phyloP scores from a whole-genome alignment of 2,888 invertebrate genomes.

The Isotomurus palustris region DNA sequence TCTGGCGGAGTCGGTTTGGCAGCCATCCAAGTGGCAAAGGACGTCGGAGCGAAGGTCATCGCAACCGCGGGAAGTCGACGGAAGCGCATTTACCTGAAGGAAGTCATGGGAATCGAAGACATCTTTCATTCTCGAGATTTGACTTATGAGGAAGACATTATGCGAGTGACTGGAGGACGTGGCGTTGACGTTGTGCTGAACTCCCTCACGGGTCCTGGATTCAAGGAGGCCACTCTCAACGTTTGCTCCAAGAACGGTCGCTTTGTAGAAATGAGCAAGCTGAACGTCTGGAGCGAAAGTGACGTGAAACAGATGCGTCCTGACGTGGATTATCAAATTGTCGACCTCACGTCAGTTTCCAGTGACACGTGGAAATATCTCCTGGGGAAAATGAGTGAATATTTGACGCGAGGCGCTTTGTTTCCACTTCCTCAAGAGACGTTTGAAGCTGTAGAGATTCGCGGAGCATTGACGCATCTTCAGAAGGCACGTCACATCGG shows the following conservation, averaged over 20 bases:
- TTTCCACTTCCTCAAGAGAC: conserved; percentile 7
- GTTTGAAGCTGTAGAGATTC: conserved; percentile 8
- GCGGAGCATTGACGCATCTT: conserved; percentile 16
- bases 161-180: conserved; percentile 13
- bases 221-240: conserved; percentile 22
- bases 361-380: not conserved
- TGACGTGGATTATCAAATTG: conserved; percentile 23
- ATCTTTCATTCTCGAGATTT: conserved; percentile 25
- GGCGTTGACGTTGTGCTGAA: conserved; percentile 30
- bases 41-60: conserved; percentile 20
- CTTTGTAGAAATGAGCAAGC: conserved; percentile 29
- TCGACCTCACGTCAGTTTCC: conserved; percentile 13
- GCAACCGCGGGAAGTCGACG: conserved; percentile 24
- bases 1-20: conserved; percentile 30
- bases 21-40: conserved; percentile 26
- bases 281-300: conserved; percentile 19
- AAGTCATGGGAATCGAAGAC: conserved; percentile 20
- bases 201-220: conserved; percentile 23
- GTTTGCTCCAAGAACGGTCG: conserved; percentile 10
- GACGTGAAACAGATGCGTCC: conserved; percentile 18
- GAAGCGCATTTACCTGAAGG: conserved; percentile 21
- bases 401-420: not conserved
- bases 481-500: conserved; percentile 20
- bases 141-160: conserved; percentile 8
- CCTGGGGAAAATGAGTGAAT: not conserved